Evolutionary conservation across 2,888 invertebrate species (phyloP).

Genomic region (Amblyjoppa proteus): DNA sequence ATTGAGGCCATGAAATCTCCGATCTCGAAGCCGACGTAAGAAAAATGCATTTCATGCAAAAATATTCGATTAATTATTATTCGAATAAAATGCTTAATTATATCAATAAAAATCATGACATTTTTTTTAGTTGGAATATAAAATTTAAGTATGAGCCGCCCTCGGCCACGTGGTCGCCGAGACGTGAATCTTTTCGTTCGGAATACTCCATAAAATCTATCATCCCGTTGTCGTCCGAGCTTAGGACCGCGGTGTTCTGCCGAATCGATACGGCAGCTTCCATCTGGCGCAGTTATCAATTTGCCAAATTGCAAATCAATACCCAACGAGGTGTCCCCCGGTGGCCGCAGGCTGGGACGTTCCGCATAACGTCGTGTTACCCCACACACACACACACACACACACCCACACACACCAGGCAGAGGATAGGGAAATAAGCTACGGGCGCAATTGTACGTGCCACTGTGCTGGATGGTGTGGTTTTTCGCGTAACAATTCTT

Average conservation of each 20-base stretch:
- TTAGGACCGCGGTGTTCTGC: conserved; percentile 29
- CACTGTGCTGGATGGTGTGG: conserved; percentile 9
- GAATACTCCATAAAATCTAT: conserved; percentile 21
- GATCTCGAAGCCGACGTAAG: too few species aligned
- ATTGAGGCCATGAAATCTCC: too few species aligned
- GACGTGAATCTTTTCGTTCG: conserved; percentile 4
- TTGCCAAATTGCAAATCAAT: conserved; percentile 83
- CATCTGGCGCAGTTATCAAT: conserved; percentile 82
- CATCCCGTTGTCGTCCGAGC: conserved; percentile 4
- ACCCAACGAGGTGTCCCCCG: conserved; percentile 68
- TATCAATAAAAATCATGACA: not conserved
- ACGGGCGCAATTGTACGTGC: conserved; percentile 11
- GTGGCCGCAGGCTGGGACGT: conserved; percentile 62
- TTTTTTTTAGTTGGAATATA: not conserved
- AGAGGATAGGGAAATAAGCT: conserved; percentile 33
- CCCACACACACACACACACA: conserved; percentile 20
- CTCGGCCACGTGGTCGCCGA: not conserved
- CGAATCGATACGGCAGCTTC: conserved; percentile 61
- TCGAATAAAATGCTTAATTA: not conserved
- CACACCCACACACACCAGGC: conserved; percentile 50
- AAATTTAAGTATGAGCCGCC: not conserved
- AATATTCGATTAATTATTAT: too few species aligned
- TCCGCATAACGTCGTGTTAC: conserved; percentile 60
- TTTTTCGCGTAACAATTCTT: conserved; percentile 40
- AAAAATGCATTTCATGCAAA: too few species aligned